Evolutionary conservation across 64 coral and sea anemone species (phyloP), one percentile per base, ranked within the genome.

Genomic region (Actinia tenebrosa): DNA sequence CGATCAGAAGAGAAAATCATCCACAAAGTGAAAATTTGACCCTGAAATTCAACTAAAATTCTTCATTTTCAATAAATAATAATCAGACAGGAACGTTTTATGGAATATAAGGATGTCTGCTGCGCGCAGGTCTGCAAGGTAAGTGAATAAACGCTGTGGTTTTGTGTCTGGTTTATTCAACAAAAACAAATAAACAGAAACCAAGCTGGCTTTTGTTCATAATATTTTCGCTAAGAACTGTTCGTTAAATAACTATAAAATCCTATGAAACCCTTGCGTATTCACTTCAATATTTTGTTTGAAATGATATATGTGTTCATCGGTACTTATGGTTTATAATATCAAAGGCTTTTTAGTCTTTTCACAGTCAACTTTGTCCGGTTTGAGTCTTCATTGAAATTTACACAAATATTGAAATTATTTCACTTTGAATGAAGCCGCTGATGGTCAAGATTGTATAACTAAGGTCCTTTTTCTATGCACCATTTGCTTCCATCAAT

Each of bases 21-120:
- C 14, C 79, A 20, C 16, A 81, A 81, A 81, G 79, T 75, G 69
- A 75, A 75, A 13, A 27, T 10, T 75, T 75, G 0, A 75, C 26
- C 15, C 26, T 3, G 42, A 75, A 75, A 43, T 69, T 30, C 69
- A 75, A 75, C 27, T 42, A 3, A 75, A 75, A 81, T 9, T 81
- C 79, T 2, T 20, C 50, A 17, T 53, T 81, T 75, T 75, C 16
- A 44, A 20, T 47, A 18, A 81, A 17, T 19, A 50, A 20, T 50
- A 81, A 10, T 4, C 53, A 47, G 53, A 0, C 43, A 81, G 79
- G 56, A 37, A 81, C 79, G 79, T 81, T 81, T 81, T 81, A 81
- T 81, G 79, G 79, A 81, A 81, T 15, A 81, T 81, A 45, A 81
- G 18, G 50, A 81, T 81, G 79, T 45, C 79, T 4, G 18, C 79